phyloP scores from a whole-genome alignment of 2,113 vertebrate species.

The Zeus faber region DNA sequence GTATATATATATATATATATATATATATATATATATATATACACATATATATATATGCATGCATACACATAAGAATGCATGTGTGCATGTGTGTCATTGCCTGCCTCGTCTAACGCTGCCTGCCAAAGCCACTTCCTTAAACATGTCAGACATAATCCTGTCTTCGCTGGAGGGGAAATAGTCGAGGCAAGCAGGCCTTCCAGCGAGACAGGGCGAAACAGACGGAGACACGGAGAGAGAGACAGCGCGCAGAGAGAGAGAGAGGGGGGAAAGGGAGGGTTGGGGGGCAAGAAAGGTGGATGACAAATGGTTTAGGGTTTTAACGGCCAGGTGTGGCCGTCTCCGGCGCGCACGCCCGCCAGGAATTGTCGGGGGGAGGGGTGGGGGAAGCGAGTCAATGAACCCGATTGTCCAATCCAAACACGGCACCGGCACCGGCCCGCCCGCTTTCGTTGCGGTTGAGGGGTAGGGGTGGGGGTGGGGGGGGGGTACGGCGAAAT shows the following conservation, averaged over 20 bases:
- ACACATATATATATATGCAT: not conserved
- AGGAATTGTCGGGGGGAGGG: not conserved
- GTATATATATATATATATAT: conserved; percentile 10
- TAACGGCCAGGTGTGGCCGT: conserved; percentile 45
- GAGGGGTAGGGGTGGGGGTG: not conserved
- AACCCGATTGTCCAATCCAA: conserved; percentile 10
- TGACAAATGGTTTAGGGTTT: conserved; percentile 33
- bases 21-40: conserved; percentile 1
- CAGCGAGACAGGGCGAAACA: conserved; percentile 5
- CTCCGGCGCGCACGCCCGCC: conserved; percentile 1
- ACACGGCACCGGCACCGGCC: not conserved
- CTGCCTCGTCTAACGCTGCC: conserved; percentile 28
- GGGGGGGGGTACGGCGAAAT: conserved; percentile 15
- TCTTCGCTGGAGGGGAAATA: conserved; percentile 55
- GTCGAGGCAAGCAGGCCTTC: conserved; percentile 32
- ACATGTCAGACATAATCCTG: conserved; percentile 69
- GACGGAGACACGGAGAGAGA: conserved; percentile 3
- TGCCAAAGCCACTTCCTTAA: conserved; percentile 69
- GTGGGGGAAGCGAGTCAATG: conserved; percentile 13
- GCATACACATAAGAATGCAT: conserved; percentile 11
- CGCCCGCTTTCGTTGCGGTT: not conserved
- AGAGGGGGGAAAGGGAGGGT: not conserved
- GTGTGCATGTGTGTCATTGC: conserved; percentile 18
- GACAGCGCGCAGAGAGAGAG: not conserved
- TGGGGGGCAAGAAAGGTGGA: not conserved